Evolutionary conservation across 37 sponge, comb jelly and placozoan species (phyloP), one percentile per base, ranked within the genome.

Genomic region (Chondrosia reniformis): DNA sequence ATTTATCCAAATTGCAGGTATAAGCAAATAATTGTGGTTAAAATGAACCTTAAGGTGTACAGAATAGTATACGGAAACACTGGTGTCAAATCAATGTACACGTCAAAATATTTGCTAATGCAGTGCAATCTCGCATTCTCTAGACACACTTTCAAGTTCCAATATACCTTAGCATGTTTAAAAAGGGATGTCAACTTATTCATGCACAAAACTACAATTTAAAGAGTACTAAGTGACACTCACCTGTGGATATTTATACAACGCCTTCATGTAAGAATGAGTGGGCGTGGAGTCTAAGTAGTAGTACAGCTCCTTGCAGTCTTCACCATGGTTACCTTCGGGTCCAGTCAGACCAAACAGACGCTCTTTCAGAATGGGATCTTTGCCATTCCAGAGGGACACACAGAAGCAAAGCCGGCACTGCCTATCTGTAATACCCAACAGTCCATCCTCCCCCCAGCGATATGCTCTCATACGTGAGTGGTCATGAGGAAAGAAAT

Each of bases 241-340:
- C 36, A 66, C 72, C 82, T 89, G 91, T 1, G 97, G 97, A 74
- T 96, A 96, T 81, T 96, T 96, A 84, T 93, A 96, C 42, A 96
- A 80, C 0, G 78, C 97, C 72, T 90, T 87, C 97, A 93, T 93
- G 83, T 96, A 96, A 33, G 97, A 88, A 75, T 96, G 94, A 22
- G 94, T 90, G 41, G 97, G 97, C n/a, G 94, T 93, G 66, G 97
- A 93, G 80, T 96, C 97, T 19, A 96, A 86, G 62, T 96, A 96
- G 85, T 93, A 96, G 81, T 96, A 96, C 67, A 90, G 90, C 76
- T 96, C 97, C 84, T 96, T 96, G 58, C 69, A 46, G 80, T 96
- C 97, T 52, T 96, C 97, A 3, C 97, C 97, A 73, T 96, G 97
- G 83, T 96, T 96, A 6, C 97, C 97, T 77, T 96, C 92, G 0